These are phyloP conservation scores for Eumaeus atala DNA, from an alignment of 1,140 invertebrate genomes.

Conservation along the genomic window DNA sequence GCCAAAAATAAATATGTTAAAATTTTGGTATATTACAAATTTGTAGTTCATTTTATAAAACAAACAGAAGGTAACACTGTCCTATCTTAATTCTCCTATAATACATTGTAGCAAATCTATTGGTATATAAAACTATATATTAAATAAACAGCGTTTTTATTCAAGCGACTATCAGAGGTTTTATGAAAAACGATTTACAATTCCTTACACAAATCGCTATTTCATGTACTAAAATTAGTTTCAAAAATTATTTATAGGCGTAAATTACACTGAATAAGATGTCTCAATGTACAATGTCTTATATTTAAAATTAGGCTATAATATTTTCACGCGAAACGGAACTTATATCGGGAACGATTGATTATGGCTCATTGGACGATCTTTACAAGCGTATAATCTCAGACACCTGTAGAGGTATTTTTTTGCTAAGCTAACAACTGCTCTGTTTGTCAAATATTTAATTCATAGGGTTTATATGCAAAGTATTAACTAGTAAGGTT, in stretches of 20 bases:
- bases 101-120: conserved; percentile 35
- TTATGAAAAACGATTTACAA: conserved; percentile 32
- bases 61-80: conserved; percentile 25
- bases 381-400: conserved; percentile 70
- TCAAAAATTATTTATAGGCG: conserved; percentile 40
- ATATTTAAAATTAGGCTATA: conserved; percentile 29
- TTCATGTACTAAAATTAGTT: conserved; percentile 39
- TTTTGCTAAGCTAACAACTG: conserved; percentile 49
- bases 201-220: conserved; percentile 36
- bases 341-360: conserved; percentile 30
- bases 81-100: conserved; percentile 30
- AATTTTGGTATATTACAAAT: conserved; percentile 30
- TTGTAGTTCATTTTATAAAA: conserved; percentile 23
- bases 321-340: conserved; percentile 33
- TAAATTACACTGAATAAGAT: conserved; percentile 41
- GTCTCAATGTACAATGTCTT: conserved; percentile 41
- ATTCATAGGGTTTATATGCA: not conserved
- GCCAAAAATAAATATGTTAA: conserved; percentile 18
- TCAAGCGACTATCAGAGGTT: conserved; percentile 29
- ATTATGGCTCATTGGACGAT: conserved; percentile 63
- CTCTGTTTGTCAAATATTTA: conserved; percentile 16
- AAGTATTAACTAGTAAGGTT: not conserved
- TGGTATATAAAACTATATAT: conserved; percentile 35
- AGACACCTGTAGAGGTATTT: conserved; percentile 50
- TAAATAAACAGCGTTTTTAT: conserved; percentile 26